phyloP scores from a whole-genome alignment of 2,797 vertebrate species.

The Rhinatrema bivittatum region DNA sequence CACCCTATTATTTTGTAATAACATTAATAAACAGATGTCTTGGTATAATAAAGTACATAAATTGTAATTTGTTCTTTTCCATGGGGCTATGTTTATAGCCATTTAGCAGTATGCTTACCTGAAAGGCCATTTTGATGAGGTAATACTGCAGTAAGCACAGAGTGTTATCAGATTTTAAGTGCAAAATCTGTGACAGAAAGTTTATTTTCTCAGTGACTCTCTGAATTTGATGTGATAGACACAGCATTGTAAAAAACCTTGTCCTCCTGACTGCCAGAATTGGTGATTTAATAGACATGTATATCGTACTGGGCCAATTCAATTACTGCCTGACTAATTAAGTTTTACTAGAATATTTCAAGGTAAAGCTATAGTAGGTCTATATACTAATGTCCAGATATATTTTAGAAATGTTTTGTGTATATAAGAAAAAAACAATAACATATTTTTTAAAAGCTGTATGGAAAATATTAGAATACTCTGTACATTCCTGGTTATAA shows the following conservation, averaged over 20 bases:
- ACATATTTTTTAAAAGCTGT: slow-evolving; percentile 65
- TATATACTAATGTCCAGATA: slow-evolving; percentile 62
- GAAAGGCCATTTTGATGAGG: slow-evolving; percentile 14
- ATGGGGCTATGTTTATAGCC: slow-evolving; percentile 19
- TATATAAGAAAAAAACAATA: slow-evolving; percentile 65
- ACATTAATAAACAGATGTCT: slow-evolving; percentile 57
- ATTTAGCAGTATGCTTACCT: slow-evolving; percentile 13
- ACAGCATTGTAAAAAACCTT: slow-evolving; percentile 19
- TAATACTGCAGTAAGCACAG: slow-evolving; percentile 1
- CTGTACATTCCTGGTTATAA: no score
- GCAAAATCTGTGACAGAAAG: slow-evolving; percentile 8
- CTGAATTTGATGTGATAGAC: slow-evolving; percentile 16
- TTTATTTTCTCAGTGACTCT: slow-evolving; percentile 14
- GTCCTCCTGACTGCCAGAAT: slow-evolving; percentile 34
- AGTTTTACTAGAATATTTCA: slow-evolving; percentile 66
- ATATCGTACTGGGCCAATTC: slow-evolving; percentile 66
- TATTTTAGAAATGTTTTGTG: slow-evolving; percentile 61
- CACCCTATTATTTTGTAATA: slow-evolving; percentile 59
- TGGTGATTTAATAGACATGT: slow-evolving; percentile 51
- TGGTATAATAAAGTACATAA: slow-evolving; percentile 40
- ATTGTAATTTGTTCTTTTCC: slow-evolving; percentile 29
- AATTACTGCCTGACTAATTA: slow-evolving; percentile 72
- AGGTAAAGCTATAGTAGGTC: slow-evolving; percentile 65
- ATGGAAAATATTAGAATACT: no score
- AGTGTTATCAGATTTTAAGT: slow-evolving; percentile 5